Percentiles rank a stretch among this genome's conserved stretches.
Conservation (phyloP, 37 sponge, comb jelly and placozoan genomes). For the Cladorhizidae sp. region DNA sequence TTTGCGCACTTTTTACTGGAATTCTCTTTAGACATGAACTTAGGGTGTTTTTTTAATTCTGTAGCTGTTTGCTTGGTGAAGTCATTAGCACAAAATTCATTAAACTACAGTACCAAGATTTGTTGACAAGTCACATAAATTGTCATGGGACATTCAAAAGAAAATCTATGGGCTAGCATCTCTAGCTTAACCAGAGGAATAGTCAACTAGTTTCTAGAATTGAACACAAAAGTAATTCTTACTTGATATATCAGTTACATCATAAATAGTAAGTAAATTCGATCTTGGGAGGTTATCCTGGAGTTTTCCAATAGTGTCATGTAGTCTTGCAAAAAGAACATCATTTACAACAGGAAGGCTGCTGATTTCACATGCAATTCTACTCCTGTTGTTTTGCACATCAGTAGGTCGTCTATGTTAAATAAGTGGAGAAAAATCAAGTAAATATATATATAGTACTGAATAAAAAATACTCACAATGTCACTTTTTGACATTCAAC, state of each 20-base stretch:
- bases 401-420: conserved; percentile 7
- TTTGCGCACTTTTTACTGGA: too few relatives aligned
- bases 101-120: too few relatives aligned
- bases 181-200: too few relatives aligned
- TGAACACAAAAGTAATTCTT: neutral
- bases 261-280: neutral
- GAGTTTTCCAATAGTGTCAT: neutral
- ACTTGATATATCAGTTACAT: neutral
- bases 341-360: neutral
- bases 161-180: too few relatives aligned
- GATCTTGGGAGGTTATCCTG: neutral
- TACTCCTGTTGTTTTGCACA: neutral
- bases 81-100: too few relatives aligned
- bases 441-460: neutral
- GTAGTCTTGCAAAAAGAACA: neutral
- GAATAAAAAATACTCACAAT: conserved; percentile 6
- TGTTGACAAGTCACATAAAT: too few relatives aligned
- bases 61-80: too few relatives aligned
- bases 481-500: neutral
- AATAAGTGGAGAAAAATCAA: neutral
- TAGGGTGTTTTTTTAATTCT: too few relatives aligned
- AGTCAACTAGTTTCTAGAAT: neutral
- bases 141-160: too few relatives aligned
- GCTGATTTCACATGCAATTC: conserved; percentile 1
- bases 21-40: too few relatives aligned